Percentiles rank a stretch among this genome's conserved stretches.
phyloP scores from a whole-genome alignment of 2,797 vertebrate species.

The Vultur gryphus region DNA sequence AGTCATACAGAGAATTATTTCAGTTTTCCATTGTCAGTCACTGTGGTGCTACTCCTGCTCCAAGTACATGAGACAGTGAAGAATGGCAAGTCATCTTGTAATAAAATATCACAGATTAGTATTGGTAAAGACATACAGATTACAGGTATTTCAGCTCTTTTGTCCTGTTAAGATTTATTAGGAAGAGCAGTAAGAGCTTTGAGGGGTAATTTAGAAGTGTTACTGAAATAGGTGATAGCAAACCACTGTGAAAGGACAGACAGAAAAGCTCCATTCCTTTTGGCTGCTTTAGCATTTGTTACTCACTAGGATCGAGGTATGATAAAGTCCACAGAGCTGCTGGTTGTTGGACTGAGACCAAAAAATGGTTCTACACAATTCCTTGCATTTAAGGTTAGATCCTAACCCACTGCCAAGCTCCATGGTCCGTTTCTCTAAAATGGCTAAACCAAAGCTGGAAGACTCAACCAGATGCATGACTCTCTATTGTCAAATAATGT shows the following conservation, averaged over 20 bases:
- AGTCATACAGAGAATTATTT: neutral
- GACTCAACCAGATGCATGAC: neutral
- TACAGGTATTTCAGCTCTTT: neutral
- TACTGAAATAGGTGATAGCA: neutral
- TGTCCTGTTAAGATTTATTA: neutral
- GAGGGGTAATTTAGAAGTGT: neutral
- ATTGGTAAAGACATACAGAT: neutral
- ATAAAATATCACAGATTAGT: neutral
- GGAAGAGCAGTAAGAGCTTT: neutral
- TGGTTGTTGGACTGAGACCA: neutral
- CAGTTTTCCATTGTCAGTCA: neutral
- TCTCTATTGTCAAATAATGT: slow-evolving; percentile 77
- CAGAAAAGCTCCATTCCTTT: neutral
- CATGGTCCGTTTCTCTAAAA: neutral
- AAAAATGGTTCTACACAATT: neutral
- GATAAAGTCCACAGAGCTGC: neutral
- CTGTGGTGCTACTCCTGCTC: neutral
- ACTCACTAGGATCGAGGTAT: neutral
- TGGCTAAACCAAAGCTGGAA: neutral
- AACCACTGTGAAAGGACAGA: neutral
- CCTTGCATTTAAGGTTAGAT: neutral
- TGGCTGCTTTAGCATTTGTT: neutral
- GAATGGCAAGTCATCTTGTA: neutral
- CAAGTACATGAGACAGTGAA: neutral
- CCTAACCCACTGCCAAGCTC: neutral